Base-by-base conservation (phyloP, 2,113 vertebrate genomes). In the Engystomops pustulosus region DNA sequence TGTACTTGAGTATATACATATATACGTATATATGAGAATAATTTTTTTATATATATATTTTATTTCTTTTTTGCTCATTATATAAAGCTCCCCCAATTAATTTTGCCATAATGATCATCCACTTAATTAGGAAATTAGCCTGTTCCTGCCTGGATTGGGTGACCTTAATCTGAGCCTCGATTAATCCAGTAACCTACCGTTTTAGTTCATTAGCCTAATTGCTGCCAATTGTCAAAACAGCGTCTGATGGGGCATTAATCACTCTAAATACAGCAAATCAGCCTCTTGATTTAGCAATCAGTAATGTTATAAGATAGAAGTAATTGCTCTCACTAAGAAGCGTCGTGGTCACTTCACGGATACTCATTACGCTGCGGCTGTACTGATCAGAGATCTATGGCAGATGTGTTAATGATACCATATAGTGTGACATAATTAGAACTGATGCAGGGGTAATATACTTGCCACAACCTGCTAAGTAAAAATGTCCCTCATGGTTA, bases 121-220 rank as follows among this genome's bases (percentile, higher is more conserved):
- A 76, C 20, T 76, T 76, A 76, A 47, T 49, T 51, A 76, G 8
- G n/a, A 55, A 36, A 76, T 17, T 27, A 74, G 72, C 72, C 8
- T 20, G 30, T 51, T 53, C 51, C 44, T 30, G 30, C 49, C 20
- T n/a, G 36, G 49, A 32, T n/a, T 9, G 44, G 49, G 27, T 55
- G 74, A 76, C 74, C 76, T 79, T 79, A 79, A 79, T 78, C 76
- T 62, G 34, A 11, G 76, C 38, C 76, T 27, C 30, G 34, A 38
- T 47, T 67, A 80, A 65, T 80, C 78, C 78, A 65, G 41, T 36
- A 65, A 67, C 18, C 27, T 45, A 80, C n/a, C 14, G 23, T 67
- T 47, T 49, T 49, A 30, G 58, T 12, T 30, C 78, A 67, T 67
- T 80, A 44, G 65, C 78, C 78, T 67, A 80, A 80, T 80, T 80